phyloP scores from a whole-genome alignment of 2,888 invertebrate species.

The Pterostichus madidus region DNA sequence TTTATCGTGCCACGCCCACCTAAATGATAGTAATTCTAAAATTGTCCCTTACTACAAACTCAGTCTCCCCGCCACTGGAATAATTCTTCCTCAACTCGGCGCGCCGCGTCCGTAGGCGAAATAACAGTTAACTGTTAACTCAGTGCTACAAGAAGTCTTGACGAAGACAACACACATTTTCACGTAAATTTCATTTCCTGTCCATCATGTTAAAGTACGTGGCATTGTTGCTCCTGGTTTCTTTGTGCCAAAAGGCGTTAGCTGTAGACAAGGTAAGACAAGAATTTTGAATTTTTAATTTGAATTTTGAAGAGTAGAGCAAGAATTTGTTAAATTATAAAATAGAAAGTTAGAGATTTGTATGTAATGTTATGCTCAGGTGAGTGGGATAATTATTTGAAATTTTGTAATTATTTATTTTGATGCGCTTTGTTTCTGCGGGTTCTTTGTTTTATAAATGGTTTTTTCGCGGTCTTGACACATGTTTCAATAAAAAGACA shows the following conservation, averaged over 20 bases:
- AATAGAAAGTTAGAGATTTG: constrained; percentile 26
- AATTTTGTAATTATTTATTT: constrained; percentile 17
- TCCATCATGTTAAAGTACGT: constrained; percentile 45
- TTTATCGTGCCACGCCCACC: too few species aligned
- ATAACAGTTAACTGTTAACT: constrained; percentile 39
- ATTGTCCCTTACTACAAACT: constrained; percentile 1
- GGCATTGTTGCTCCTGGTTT: constrained; percentile 8
- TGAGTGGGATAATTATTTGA: constrained; percentile 11
- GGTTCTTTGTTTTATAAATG: constrained; percentile 21
- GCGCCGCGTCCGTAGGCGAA: constrained; percentile 27
- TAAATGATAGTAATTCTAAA: not conserved
- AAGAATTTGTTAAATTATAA: too few species aligned
- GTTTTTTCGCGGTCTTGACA: not conserved
- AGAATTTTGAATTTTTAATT: constrained; percentile 19
- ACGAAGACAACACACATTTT: constrained; percentile 21
- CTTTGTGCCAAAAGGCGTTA: constrained; percentile 36
- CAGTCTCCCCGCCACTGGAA: constrained; percentile 26
- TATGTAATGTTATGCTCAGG: not conserved
- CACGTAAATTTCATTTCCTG: not conserved
- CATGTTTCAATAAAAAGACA: too few species aligned
- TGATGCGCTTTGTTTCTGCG: not conserved
- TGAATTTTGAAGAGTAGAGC: constrained; percentile 4
- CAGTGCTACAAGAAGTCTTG: constrained; percentile 41
- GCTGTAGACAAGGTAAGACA: constrained; percentile 26
- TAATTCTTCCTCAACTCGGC: constrained; percentile 23